These are phyloP conservation scores for Bucorvus abyssinicus DNA, from an alignment of 2,797 vertebrate species.

Conservation along the genomic window DNA sequence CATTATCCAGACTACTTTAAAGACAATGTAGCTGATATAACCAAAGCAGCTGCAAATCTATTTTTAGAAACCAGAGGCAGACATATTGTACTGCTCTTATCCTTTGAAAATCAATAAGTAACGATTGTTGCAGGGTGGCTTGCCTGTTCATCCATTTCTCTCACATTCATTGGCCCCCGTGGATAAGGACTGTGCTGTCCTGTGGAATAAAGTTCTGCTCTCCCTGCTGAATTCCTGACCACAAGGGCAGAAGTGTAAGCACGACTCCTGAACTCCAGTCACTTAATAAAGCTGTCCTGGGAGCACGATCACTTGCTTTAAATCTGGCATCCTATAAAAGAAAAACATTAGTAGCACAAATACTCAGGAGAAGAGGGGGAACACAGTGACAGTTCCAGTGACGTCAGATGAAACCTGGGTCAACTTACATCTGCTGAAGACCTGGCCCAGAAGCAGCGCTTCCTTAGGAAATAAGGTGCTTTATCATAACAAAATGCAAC, in stretches of 20 bases:
- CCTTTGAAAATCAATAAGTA: neutral
- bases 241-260: neutral
- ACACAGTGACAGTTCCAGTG: accelerated
- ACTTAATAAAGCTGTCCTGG: conserved; percentile 26
- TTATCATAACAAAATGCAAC: neutral
- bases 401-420: neutral
- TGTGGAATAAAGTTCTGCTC: neutral
- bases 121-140: neutral
- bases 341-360: neutral
- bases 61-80: neutral
- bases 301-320: neutral
- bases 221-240: neutral
- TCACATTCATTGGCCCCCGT: neutral
- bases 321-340: conserved; percentile 18
- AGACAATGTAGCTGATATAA: neutral
- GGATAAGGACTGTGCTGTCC: neutral
- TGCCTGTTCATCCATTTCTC: neutral
- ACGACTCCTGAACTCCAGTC: neutral
- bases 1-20: neutral
- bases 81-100: neutral
- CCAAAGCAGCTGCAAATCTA: neutral
- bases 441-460: neutral
- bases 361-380: neutral
- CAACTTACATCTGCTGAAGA: neutral
- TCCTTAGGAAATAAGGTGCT: neutral